Base-by-base conservation (phyloP, 2,888 invertebrate genomes). In the Lepidochrysops patricia region DNA sequence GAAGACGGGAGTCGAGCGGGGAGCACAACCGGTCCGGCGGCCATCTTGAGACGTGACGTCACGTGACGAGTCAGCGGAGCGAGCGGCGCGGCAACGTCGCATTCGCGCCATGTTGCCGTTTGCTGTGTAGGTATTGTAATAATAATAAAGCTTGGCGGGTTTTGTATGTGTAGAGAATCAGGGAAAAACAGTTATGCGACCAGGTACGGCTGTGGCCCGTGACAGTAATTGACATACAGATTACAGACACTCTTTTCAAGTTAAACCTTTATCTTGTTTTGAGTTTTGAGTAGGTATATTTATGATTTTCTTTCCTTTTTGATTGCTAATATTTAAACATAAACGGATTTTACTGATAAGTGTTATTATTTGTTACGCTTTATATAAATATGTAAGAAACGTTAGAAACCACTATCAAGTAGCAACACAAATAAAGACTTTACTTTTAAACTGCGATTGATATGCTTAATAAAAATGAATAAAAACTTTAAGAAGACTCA, bases 21-120 rank as follows among this genome's bases (percentile, higher is more conserved):
- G 79, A 76, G 75, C 72, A 72, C 77, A 78, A 80, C 82, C 84
- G 83, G 83, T 80, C 73, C 77, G 83, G 85, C 88, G 82, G 89
- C 89, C 89, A 89, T 88, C 87, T 89, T 89, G 87, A 86, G 88
- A 87, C 86, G 86, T 89, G 88, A 89, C 89, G 89, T 89, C 89
- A 89, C 88, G 82, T 87, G 87, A 89, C 89, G 88, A 87, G 81
- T 84, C 83, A 86, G 80, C 82, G 83, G 81, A 81, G 80, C 79
- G 79, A 74, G 79, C 81, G 74, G 79, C 59, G 72, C 74, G 88
- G 87, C 89, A 89, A 88, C 88, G 78, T 77, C 84, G 86, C 87
- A 65, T 64, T 66, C 65, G 67, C 70, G 70, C 82, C 72, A 76
- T 76, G 84, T 84, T 82, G 82, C 81, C 84, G 77, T 73, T 82